These are phyloP conservation scores for Pantherophis guttatus DNA, from an alignment of 2,113 vertebrate species.

Conservation along the genomic window DNA sequence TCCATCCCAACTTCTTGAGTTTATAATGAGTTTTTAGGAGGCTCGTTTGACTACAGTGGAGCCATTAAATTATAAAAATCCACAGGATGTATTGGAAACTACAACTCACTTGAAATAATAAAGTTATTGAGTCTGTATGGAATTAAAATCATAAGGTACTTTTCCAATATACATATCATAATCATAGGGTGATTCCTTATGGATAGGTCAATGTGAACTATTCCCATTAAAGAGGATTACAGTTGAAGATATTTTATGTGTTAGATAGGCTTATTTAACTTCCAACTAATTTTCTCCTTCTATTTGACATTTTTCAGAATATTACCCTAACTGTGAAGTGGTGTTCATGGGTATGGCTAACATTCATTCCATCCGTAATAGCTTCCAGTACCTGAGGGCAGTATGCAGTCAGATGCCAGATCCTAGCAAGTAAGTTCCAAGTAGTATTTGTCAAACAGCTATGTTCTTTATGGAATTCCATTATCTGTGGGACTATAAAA, in stretches of 20 bases:
- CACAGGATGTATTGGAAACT: not conserved
- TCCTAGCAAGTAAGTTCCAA: constrained; percentile 91
- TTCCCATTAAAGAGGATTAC: not conserved
- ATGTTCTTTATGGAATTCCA: not conserved
- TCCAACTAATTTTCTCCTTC: not conserved
- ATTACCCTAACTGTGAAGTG: constrained; percentile 98
- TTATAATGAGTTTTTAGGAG: not conserved
- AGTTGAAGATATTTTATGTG: not conserved
- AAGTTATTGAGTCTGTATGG: not conserved
- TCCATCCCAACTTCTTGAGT: not conserved
- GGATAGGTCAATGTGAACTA: not conserved
- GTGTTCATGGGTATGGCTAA: constrained; percentile 99
- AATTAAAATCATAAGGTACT: not conserved
- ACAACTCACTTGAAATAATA: not conserved
- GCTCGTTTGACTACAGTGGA: not conserved
- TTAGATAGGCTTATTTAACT: not conserved
- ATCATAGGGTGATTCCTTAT: not conserved
- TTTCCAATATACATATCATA: not conserved
- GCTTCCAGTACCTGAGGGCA: constrained; percentile 92
- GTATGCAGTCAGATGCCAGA: constrained; percentile 98
- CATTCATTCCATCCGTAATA: constrained; percentile 97
- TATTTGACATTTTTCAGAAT: constrained; percentile 72
- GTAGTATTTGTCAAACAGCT: not conserved
- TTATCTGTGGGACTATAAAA: not conserved
- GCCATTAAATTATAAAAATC: not conserved